phyloP scores from a whole-genome alignment of 2,888 invertebrate species.

The Scelioninae gen. 1 region DNA sequence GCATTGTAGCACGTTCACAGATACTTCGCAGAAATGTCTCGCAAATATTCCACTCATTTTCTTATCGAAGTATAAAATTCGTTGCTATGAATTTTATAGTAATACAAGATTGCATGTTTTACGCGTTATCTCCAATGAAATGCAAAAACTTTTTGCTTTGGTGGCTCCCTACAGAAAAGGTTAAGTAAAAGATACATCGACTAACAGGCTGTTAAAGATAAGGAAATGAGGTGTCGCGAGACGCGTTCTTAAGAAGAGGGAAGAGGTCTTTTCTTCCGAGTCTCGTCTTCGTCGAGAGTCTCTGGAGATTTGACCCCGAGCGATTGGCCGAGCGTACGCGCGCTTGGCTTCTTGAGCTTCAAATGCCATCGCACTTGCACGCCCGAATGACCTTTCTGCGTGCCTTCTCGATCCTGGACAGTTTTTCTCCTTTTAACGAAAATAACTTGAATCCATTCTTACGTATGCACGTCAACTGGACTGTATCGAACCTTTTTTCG shows the following conservation, averaged over 20 bases:
- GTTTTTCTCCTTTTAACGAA: slow-evolving; percentile 61
- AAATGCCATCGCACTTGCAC: slow-evolving; percentile 83
- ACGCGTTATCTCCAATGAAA: not conserved
- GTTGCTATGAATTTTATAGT: slow-evolving; percentile 3
- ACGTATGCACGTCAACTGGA: slow-evolving; percentile 68
- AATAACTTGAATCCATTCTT: slow-evolving; percentile 70
- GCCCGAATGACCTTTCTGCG: slow-evolving; percentile 78
- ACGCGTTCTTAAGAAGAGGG: slow-evolving; percentile 70
- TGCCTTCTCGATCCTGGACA: slow-evolving; percentile 61
- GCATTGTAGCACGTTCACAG: slow-evolving; percentile 54
- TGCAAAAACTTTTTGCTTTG: slow-evolving; percentile 2
- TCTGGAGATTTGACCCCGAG: slow-evolving; percentile 75
- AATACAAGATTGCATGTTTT: not conserved
- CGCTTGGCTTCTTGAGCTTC: slow-evolving; percentile 72
- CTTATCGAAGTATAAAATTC: slow-evolving; percentile 37
- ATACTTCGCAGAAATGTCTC: slow-evolving; percentile 36
- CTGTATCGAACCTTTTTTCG: slow-evolving; percentile 65
- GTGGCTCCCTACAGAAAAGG: not conserved
- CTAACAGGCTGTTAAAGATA: slow-evolving; percentile 84
- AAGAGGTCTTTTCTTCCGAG: slow-evolving; percentile 61
- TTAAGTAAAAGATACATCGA: slow-evolving; percentile 56
- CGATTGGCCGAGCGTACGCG: slow-evolving; percentile 67
- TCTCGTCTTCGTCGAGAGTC: slow-evolving; percentile 44
- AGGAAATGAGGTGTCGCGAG: slow-evolving; percentile 84
- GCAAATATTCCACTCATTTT: slow-evolving; percentile 37